phyloP scores from a whole-genome alignment of 2,888 invertebrate genomes.

The Agriopis aurantiaria region DNA sequence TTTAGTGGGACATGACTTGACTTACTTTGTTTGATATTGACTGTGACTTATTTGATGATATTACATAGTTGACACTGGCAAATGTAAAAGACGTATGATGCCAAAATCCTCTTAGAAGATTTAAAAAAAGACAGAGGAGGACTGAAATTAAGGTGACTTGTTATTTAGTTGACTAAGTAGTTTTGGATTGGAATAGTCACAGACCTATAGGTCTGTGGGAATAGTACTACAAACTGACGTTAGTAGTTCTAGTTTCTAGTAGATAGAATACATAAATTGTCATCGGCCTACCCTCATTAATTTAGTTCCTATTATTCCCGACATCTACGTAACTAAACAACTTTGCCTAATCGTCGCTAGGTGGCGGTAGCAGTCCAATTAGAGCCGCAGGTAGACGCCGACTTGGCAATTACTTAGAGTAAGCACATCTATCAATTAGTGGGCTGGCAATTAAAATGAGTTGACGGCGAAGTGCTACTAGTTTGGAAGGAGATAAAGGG shows the following conservation, averaged over 20 bases:
- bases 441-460: conserved; percentile 42
- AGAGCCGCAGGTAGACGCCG: conserved; percentile 45
- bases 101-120: no score
- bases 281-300: conserved; percentile 1
- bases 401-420: conserved; percentile 57
- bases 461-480: conserved; percentile 27
- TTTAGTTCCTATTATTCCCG: conserved; percentile 2
- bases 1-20: no score
- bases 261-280: background rate
- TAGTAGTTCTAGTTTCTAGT: background rate
- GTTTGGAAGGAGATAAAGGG: conserved; percentile 30
- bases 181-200: no score
- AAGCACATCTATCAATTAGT: conserved; percentile 51
- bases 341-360: conserved; percentile 41
- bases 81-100: no score
- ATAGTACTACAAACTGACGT: no score
- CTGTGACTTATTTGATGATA: no score
- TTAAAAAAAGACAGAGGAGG: no score
- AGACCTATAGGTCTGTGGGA: no score
- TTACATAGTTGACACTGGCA: no score
- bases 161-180: no score
- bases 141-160: no score
- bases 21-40: no score
- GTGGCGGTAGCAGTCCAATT: conserved; percentile 49
- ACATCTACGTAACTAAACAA: conserved; percentile 13